phyloP scores from a whole-genome alignment of 1,140 invertebrate species.

The Palaemon carinicauda region DNA sequence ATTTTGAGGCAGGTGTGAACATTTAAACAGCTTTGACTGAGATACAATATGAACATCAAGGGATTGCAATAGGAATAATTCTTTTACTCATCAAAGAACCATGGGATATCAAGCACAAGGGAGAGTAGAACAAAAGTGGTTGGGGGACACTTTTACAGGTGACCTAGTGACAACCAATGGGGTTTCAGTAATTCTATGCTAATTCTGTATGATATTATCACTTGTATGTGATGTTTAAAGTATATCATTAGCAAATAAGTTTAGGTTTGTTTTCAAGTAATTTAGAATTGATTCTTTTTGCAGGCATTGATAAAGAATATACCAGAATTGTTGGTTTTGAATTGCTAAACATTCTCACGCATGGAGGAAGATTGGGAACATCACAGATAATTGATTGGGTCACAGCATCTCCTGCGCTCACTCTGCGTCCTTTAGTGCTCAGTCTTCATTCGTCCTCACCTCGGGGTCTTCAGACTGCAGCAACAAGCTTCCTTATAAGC shows the following conservation, averaged over 20 bases:
- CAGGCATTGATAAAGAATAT: not conserved
- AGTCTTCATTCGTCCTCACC: not conserved
- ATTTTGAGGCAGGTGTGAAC: too few relatives aligned
- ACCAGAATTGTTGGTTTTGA: conserved; percentile 18
- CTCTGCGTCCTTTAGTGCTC: conserved; percentile 8
- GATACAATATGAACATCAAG: too few relatives aligned
- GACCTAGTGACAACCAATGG: too few relatives aligned
- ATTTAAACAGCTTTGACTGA: too few relatives aligned
- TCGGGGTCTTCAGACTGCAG: not conserved
- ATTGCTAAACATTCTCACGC: conserved; percentile 1
- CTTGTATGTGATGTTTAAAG: not conserved
- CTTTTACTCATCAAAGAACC: too few relatives aligned
- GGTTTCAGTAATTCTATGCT: too few relatives aligned
- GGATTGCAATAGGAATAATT: too few relatives aligned
- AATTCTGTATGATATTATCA: not conserved
- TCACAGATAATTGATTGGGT: conserved; percentile 18
- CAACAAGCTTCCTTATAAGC: not conserved
- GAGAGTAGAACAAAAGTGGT: too few relatives aligned
- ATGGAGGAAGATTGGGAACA: conserved; percentile 27
- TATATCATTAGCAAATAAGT: not conserved
- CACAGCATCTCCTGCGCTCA: not conserved
- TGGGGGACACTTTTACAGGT: too few relatives aligned
- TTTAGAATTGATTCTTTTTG: too few relatives aligned
- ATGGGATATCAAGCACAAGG: too few relatives aligned
- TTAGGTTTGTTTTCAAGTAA: not conserved